Percentiles rank a stretch among this genome's conserved stretches.
Evolutionary conservation across 2,888 invertebrate genomes (phyloP).

Genomic region (Axea sp.): DNA sequence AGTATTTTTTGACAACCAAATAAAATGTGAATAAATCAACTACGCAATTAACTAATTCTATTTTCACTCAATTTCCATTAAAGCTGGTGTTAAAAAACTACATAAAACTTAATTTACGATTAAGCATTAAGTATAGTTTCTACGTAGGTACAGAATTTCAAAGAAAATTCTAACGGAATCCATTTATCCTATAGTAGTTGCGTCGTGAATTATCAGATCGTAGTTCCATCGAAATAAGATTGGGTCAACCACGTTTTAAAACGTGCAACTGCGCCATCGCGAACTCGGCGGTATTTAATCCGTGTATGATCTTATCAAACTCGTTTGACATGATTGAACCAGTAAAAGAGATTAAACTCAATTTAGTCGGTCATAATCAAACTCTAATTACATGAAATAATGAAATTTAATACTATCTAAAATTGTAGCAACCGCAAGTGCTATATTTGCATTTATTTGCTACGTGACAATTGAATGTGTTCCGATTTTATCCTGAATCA

Average conservation of each 20-base stretch:
- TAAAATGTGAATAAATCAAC: too few relatives aligned
- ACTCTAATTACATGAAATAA: slow-evolving; percentile 18
- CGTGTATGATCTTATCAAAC: slow-evolving; percentile 39
- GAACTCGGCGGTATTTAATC: slow-evolving; percentile 25
- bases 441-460: slow-evolving; percentile 1
- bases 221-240: slow-evolving; percentile 47
- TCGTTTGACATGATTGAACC: slow-evolving; percentile 23
- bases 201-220: slow-evolving; percentile 43
- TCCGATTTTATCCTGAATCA: slow-evolving; percentile 12
- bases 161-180: slow-evolving; percentile 4
- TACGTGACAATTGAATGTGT: slow-evolving; percentile 7
- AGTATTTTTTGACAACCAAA: too few relatives aligned
- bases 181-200: slow-evolving; percentile 34
- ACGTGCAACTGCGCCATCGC: slow-evolving; percentile 7
- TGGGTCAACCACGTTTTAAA: slow-evolving; percentile 41
- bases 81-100: too few relatives aligned
- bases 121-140: slow-evolving; percentile 11
- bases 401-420: slow-evolving; percentile 17
- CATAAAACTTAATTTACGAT: slow-evolving; percentile 27
- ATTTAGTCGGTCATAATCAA: slow-evolving; percentile 6
- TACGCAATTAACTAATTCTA: too few relatives aligned
- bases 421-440: neutral
- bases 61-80: too few relatives aligned
- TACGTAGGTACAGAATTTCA: slow-evolving; percentile 20
- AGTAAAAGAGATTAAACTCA: slow-evolving; percentile 19